phyloP scores from a whole-genome alignment of 1,140 invertebrate genomes.

The Drosophila sulfurigaster region DNA sequence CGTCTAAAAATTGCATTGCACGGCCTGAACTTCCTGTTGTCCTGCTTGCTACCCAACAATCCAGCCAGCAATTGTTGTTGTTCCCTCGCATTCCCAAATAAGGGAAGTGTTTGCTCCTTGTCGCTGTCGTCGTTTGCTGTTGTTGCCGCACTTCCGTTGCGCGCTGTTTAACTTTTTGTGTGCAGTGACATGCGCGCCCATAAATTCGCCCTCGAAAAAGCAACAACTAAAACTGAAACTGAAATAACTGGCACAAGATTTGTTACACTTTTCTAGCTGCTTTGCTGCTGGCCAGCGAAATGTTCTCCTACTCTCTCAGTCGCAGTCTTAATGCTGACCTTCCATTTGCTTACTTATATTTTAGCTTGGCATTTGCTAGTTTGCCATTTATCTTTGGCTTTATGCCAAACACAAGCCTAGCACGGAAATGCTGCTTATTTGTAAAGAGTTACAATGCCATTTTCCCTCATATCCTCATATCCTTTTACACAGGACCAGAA shows the following conservation, averaged over 20 bases:
- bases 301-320: not conserved
- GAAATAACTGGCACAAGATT: conserved; percentile 63
- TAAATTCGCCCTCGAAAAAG: conserved; percentile 64
- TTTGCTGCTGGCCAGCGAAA: conserved; percentile 12
- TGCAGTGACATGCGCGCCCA: conserved; percentile 78
- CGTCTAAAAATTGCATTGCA: conserved; percentile 61
- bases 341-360: conserved; percentile 68
- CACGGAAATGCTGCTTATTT: conserved; percentile 74
- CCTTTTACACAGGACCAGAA: conserved; percentile 2
- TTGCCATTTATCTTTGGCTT: conserved; percentile 78
- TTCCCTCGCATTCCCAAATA: too few species aligned
- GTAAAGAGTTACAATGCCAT: conserved; percentile 57
- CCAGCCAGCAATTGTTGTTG: not conserved
- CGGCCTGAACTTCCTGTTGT: conserved; percentile 48
- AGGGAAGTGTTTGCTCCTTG: not conserved
- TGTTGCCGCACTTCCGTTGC: conserved; percentile 78
- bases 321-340: conserved; percentile 45
- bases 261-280: conserved; percentile 63
- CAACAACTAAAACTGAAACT: conserved; percentile 37
- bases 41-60: conserved; percentile 6
- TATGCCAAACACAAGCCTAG: conserved; percentile 66
- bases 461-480: conserved; percentile 24
- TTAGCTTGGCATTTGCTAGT: conserved; percentile 73
- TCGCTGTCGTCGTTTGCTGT: conserved; percentile 26
- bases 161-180: conserved; percentile 82